phyloP scores from a whole-genome alignment of 1,140 invertebrate species.

The Pinna nobilis region DNA sequence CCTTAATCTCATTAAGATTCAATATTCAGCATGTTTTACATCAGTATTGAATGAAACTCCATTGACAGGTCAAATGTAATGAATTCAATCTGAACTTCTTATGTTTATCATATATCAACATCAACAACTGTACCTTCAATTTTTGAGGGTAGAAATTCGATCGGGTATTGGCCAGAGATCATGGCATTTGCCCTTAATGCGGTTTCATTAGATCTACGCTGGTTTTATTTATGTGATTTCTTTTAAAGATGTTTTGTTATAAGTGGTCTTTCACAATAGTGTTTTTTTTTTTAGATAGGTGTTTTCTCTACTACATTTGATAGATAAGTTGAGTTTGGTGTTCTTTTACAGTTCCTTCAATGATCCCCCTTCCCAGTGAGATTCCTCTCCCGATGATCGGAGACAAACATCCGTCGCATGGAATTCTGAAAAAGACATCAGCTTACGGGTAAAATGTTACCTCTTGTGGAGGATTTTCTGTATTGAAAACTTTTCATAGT shows the following conservation, averaged over 20 bases:
- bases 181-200: too few relatives aligned
- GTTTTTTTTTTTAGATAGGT: slow-evolving; percentile 12
- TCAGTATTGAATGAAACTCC: not conserved
- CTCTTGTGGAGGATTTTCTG: too few relatives aligned
- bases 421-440: slow-evolving; percentile 85
- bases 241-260: not conserved
- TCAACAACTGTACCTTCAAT: too few relatives aligned
- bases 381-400: slow-evolving; percentile 76
- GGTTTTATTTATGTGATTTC: too few relatives aligned
- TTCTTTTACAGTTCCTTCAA: slow-evolving; percentile 77
- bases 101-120: not conserved
- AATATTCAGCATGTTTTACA: not conserved
- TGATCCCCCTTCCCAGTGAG: slow-evolving; percentile 85
- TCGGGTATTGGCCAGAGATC: not conserved
- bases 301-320: not conserved
- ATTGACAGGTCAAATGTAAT: too few relatives aligned
- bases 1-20: not conserved
- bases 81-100: not conserved
- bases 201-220: too few relatives aligned
- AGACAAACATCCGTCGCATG: slow-evolving; percentile 65
- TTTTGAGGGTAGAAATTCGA: too few relatives aligned
- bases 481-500: too few relatives aligned
- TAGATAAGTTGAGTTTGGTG: too few relatives aligned
- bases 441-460: slow-evolving; percentile 29
- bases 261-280: not conserved